Base-by-base conservation (phyloP, 1,140 invertebrate species). In the Dolichoris vasculosae region DNA sequence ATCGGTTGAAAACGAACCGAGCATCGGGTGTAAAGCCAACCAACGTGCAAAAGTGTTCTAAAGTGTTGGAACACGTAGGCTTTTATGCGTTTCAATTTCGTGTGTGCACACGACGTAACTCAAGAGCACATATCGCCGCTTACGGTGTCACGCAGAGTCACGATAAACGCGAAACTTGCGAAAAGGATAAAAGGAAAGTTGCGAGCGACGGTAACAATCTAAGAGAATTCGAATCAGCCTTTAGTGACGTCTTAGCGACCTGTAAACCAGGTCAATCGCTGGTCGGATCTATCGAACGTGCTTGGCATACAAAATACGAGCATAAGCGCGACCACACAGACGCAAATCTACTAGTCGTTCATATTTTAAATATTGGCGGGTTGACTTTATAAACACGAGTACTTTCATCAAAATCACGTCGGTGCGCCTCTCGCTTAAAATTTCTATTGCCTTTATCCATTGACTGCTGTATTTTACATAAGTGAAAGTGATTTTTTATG, bases 261-360 rank as follows among this genome's bases (percentile, higher is more conserved):
- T 80, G 51, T 35, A 77, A 86, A 86, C 84, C 84, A 82, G 84
- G 84, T 86, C 84, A 86, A 86, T 86, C 84, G 84, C 79, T 82
- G 71, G 23, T 82, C 79, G 69, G 71, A 86, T 86, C 84, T 77
- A 82, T 86, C 71, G 79, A 82, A 86, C 84, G 79, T 86, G 84
- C 84, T 59, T 82, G 9, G 79, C 71, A 86, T 77, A 77, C 84
- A 67, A 86, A 82, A 86, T 82, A 81, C 76, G 23, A 32, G 43
- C 35, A 46, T 17, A 35, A 83, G 11, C 71, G 38, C 40, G 13
- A 55, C 40, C 30, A 75, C 55, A n/a, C 51, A 77, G n/a, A 40
- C 73, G 30, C 43, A 46, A 59, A 71, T 71, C 79, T 32, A 2
- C 20, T 13, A 30, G 6, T 30, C 48, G 43, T 59, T 78, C 48